These are phyloP conservation scores for Stenchaetothrips biformis DNA, from an alignment of 2,888 invertebrate genomes.

Conservation along the genomic window DNA sequence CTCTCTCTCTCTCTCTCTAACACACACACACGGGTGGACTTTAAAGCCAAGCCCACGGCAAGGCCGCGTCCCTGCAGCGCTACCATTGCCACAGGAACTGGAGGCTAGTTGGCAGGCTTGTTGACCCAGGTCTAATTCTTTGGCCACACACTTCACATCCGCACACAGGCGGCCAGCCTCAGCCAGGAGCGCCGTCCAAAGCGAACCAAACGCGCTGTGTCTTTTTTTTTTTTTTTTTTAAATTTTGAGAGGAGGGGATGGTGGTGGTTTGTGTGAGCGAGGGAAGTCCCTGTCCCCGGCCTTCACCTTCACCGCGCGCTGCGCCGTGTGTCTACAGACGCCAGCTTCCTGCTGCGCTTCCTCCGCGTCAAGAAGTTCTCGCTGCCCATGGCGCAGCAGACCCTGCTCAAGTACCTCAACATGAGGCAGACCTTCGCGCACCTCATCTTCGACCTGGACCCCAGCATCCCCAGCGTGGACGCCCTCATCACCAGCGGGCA, in stretches of 20 bases:
- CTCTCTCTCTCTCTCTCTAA: not conserved
- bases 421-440: constrained; percentile 68
- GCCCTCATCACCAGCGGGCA: constrained; percentile 67
- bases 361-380: constrained; percentile 76
- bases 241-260: too few species aligned
- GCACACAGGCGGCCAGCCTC: too few species aligned
- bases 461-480: constrained; percentile 62
- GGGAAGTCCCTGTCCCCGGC: not conserved
- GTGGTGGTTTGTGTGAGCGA: not conserved
- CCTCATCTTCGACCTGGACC: constrained; percentile 66
- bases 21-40: not conserved
- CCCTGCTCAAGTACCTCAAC: constrained; percentile 69
- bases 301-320: not conserved
- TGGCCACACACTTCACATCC: too few species aligned
- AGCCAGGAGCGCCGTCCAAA: too few species aligned
- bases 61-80: too few species aligned
- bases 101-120: too few species aligned
- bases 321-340: constrained; percentile 49
- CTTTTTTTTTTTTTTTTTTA: too few species aligned
- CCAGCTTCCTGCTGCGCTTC: constrained; percentile 66
- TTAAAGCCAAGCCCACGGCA: too few species aligned
- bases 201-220: too few species aligned
- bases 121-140: too few species aligned
- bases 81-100: too few species aligned
- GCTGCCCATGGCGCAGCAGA: constrained; percentile 71